These are phyloP conservation scores for Carettochelys insculpta DNA, from an alignment of 2,113 vertebrate genomes.

Conservation along the genomic window DNA sequence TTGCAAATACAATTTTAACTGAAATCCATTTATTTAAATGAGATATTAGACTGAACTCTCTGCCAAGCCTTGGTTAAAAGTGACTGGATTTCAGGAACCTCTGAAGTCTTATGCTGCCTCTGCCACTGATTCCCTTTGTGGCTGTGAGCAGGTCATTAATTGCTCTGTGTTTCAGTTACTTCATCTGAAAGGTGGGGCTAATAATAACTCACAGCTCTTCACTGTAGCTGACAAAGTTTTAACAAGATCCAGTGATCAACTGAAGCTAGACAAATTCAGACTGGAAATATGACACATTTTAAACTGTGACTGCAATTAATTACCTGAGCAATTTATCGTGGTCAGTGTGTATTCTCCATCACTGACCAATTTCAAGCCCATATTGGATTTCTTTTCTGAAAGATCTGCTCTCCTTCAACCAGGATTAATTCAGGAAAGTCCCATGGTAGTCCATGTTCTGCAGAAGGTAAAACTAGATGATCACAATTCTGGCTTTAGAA, in stretches of 20 bases:
- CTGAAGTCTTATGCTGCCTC: background rate
- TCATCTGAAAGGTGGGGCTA: background rate
- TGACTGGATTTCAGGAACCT: background rate
- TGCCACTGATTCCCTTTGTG: background rate
- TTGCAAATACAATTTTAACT: background rate
- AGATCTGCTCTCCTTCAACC: background rate
- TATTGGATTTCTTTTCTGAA: background rate
- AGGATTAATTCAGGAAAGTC: background rate
- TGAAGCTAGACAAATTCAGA: background rate
- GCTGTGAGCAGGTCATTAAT: background rate
- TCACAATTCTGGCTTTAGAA: background rate
- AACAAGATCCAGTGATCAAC: background rate
- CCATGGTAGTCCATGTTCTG: background rate
- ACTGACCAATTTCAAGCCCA: background rate
- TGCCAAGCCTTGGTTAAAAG: background rate
- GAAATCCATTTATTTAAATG: background rate
- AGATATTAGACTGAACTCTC: fast-evolving
- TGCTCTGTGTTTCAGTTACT: background rate
- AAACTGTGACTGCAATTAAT: background rate
- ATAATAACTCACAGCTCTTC: background rate
- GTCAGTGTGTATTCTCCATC: background rate
- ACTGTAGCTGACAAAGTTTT: background rate
- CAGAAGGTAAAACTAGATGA: background rate
- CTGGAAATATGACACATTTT: background rate
- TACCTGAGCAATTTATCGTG: background rate